Evolutionary conservation across 2,113 vertebrate genomes (phyloP), one percentile per base, ranked within the genome.

Genomic region (Alosa alosa): DNA sequence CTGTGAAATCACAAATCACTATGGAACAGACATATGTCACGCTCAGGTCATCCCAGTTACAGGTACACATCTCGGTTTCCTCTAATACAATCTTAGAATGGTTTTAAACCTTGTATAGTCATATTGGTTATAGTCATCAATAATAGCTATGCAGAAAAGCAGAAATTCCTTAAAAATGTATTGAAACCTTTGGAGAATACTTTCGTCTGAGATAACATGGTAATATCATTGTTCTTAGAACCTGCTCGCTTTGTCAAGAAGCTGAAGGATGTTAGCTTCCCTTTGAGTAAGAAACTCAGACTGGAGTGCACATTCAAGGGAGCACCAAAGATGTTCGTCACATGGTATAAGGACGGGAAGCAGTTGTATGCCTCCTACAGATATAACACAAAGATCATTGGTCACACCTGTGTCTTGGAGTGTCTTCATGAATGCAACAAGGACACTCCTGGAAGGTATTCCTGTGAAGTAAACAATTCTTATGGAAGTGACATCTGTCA

Each of bases 1-100:
- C 45, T 97, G 96, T 89, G 97, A 97, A 94, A 95, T 96, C 86
- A 95, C 95, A 50, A 97, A 97, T 83, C 57, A 90, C 84, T 95
- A 94, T 88, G 96, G 96, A 90, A 95, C 92, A 86, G 95, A 96
- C 83, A 92, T 94, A 84, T 96, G 94, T 90, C 96, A 95, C 90
- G 93, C 95, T 85, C 96, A 95, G 94, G 94, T 97, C 86, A 94
- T 95, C 55, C 78, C 86, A 82, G 44, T 52, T 44, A 85, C 84
- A 90, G 89, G 89, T 90, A 85, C 84, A 84, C 60, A 68, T n/a
- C 46, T 83, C 57, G 81, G 41, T 78, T 78, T 11, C 50, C 13
- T 52, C 11, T 10, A 49, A 49, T 49, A 10, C n/a, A 39, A 36
- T 78, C 72, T 78, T 78, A 39, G 15, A 5, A 20, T 39, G 8